Evolutionary conservation across 1,140 invertebrate species (phyloP), one percentile per base, ranked within the genome.

Genomic region (Microvelia longipes): DNA sequence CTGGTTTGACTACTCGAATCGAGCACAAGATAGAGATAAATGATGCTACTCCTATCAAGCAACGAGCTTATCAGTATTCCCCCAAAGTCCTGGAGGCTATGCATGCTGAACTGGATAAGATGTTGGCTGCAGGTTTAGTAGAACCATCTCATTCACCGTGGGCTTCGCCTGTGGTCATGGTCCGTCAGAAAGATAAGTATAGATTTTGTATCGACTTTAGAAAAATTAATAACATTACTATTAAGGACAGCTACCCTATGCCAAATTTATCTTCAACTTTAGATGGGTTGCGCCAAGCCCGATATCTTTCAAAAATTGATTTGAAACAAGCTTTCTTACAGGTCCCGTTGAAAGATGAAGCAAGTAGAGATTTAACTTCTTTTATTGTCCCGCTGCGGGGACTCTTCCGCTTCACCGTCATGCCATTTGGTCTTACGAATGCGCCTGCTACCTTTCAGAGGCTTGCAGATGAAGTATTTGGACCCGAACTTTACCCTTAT

Each of bases 1-100:
- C 63, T 25, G 63, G 63, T 65, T 26, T 65, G 19, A 65, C 63
- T 5, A 65, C 63, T 26, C 63, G 15, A 63, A 69, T 75, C 0
- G 30, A 75, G 26, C 77, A 79, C 72, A 61, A 71, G 2, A 78
- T 80, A 25, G 75, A 77, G 26, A 72, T 75, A 1, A 73, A 73
- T 26, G 73, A 74, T 24, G 50, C 71, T 1, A 26, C 27, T 19
- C 78, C 78, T 1, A 77, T 79, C 2, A 76, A 74, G 29, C 74
- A 77, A 25, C 14, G 70, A 0, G 71, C 73, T 0, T 77, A 78
- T 28, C 75, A 72, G 27, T 69, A 75, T 1, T 77, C 75, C 5
- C 76, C 71, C 24, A 28, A 62, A 26, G 69, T 76, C 66, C 61
- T 67, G 35, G 62, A 72, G 11, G 24, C 29, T 28, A 76, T 72